phyloP scores from a whole-genome alignment of 2,888 invertebrate genomes.

The Drosophila ezoana region DNA sequence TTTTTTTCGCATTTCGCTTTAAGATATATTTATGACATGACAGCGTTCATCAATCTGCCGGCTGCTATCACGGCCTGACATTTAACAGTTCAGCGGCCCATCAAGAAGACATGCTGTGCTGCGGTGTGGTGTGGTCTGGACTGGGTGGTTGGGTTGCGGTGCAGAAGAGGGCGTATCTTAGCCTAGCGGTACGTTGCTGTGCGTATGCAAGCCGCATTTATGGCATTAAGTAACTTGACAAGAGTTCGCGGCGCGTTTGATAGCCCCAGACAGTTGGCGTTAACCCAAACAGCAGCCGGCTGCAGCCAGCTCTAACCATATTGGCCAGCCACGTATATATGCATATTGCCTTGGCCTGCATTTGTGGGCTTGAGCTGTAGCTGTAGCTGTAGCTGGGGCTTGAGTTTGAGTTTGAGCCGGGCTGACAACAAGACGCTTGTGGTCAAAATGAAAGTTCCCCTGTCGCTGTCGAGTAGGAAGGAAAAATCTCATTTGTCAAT shows the following conservation, averaged over 20 bases:
- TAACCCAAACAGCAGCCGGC: slow-evolving; percentile 54
- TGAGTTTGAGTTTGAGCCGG: slow-evolving; percentile 51
- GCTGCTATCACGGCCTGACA: slow-evolving; percentile 58
- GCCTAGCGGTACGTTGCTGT: slow-evolving; percentile 46
- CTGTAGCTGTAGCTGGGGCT: slow-evolving; percentile 16
- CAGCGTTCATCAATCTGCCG: slow-evolving; percentile 60
- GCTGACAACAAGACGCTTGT: slow-evolving; percentile 72
- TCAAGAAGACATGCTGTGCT: slow-evolving; percentile 40
- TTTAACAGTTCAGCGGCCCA: slow-evolving; percentile 69
- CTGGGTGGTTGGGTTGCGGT: not conserved
- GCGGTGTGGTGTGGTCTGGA: not conserved
- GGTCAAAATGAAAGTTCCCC: slow-evolving; percentile 80
- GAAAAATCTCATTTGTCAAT: slow-evolving; percentile 83
- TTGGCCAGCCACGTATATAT: slow-evolving; percentile 25
- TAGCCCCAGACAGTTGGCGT: slow-evolving; percentile 63
- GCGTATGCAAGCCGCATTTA: slow-evolving; percentile 58
- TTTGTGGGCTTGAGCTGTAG: slow-evolving; percentile 52
- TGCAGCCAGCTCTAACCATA: slow-evolving; percentile 26
- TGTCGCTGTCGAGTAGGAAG: slow-evolving; percentile 79
- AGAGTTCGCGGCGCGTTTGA: slow-evolving; percentile 67
- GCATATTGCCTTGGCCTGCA: slow-evolving; percentile 76
- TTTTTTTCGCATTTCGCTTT: slow-evolving; percentile 48
- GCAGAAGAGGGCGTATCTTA: slow-evolving; percentile 22
- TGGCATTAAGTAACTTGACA: slow-evolving; percentile 71
- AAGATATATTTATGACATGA: slow-evolving; percentile 51